phyloP scores from a whole-genome alignment of 2,113 vertebrate genomes.

The Thunnus thynnus region DNA sequence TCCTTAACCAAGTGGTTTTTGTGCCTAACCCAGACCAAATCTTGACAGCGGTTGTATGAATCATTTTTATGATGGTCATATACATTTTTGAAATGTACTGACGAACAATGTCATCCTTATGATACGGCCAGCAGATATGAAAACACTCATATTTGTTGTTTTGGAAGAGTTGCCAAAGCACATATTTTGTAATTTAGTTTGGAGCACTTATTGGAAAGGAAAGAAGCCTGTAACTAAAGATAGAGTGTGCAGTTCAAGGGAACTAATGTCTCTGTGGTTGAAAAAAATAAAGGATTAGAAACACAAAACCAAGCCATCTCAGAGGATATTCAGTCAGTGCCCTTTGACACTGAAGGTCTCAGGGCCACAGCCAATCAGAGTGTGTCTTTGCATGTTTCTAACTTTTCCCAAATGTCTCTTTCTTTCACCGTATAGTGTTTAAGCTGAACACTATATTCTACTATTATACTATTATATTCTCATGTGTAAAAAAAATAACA shows the following conservation, averaged over 20 bases:
- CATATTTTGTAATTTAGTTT: background rate
- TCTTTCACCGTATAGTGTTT: slow-evolving; percentile 33
- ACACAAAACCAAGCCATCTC: background rate
- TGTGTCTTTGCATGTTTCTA: background rate
- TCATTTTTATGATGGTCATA: too few relatives aligned
- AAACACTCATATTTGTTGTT: too few relatives aligned
- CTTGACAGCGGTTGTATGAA: too few relatives aligned
- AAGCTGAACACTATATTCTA: background rate
- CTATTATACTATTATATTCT: background rate
- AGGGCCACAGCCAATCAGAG: slow-evolving; percentile 1
- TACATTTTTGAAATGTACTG: too few relatives aligned
- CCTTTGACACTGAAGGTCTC: slow-evolving; percentile 34
- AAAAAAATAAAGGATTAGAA: slow-evolving; percentile 16
- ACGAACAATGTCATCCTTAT: too few relatives aligned
- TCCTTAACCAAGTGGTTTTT: too few relatives aligned
- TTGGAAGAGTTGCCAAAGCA: background rate
- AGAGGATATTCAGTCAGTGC: slow-evolving; percentile 7
- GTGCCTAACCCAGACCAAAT: too few relatives aligned
- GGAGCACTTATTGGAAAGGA: background rate
- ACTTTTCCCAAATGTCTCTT: slow-evolving; percentile 12
- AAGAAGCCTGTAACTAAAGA: background rate
- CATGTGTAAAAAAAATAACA: background rate
- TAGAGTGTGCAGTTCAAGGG: background rate
- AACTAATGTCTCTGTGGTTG: background rate
- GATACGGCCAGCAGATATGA: too few relatives aligned